Evolutionary conservation across 2,888 invertebrate genomes (phyloP), one percentile per base, ranked within the genome.

Genomic region (Seira sanloemensis): DNA sequence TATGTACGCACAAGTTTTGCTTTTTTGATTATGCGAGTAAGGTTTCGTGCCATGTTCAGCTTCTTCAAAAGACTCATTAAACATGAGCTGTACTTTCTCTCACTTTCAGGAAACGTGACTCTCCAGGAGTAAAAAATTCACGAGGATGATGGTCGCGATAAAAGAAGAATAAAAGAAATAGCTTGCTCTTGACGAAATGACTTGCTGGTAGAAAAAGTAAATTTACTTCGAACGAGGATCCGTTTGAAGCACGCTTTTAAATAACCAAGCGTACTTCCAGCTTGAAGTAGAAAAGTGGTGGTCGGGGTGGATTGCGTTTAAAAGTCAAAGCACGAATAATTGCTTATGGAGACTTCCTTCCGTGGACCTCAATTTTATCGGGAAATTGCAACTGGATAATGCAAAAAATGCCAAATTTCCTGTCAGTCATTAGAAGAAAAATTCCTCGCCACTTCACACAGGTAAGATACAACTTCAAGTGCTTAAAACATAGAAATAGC

Each of bases 401-500:
- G 79, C 86, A 84, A 84, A 88, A 88, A 79, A 89, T 89, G 89
- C 88, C 89, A 72, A 88, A 88, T 73, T 89, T 89, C 85, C 80
- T 88, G 68, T 88, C 87, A 65, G 87, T 88, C 74, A 88, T 89
- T 84, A 86, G 88, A 62, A 87, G 86, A 46, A 89, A 89, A 88
- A 88, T 89, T 65, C 89, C 89, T 74, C 87, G 88, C 27, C 89
- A 89, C 69, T 89, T 89, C 66, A 89, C 88, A 27, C 89, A 89
- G 89, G 89, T 89, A 66, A 76, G 80, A 58, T 58, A 58, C 9
- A 58, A 18, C n/a, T n/a, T 16, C 2, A 37, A 9, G 5, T 37
- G 5, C 37, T 9, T 37, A 5, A 37, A 37, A 37, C 5, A 9
- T 37, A 9, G 12, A 37, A 37, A 37, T 5, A 12, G 7, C 5